Evolutionary conservation across 2,888 invertebrate species (phyloP), one percentile per base, ranked within the genome.

Genomic region (Busseola fusca): DNA sequence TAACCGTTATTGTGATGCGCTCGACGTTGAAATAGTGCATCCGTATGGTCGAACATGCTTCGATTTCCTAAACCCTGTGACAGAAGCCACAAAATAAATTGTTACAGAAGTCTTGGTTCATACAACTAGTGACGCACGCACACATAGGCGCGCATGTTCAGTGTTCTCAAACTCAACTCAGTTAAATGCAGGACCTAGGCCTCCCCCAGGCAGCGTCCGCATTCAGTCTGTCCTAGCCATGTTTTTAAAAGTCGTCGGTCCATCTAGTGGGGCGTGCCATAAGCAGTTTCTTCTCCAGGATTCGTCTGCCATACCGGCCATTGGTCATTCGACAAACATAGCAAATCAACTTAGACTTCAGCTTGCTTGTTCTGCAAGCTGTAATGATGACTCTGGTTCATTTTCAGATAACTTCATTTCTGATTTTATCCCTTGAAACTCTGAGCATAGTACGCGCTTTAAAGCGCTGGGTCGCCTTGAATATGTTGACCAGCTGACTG

Each of bases 11-110:
- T 74, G 64, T 71, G 70, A 84, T 81, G 84, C 76, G 50, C 37
- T 42, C 45, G 69, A 78, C 82, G 82, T 85, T 78, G 64, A 84
- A 76, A 81, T 84, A 84, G 84, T 80, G 84, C 76, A 74, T 72
- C 67, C 79, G 81, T 62, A 74, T 82, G 60, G 72, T 66, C 58
- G 45, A 78, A 30, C 82, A 81, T 82, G 79, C 69, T 78, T 82
- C 60, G 82, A 74, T 85, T 85, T 72, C 60, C 56, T 78, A 84
- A 84, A 70, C 65, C 45, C 54, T 37, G 59, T 45, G 25, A 57
- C 30, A 30, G 30, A 34, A n/a, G 1, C 30, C 30, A 68, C 25
- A 21, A 6, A 59, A 25, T 40, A 48, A 7, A 25, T 40, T 25
- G 9, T 3, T 14, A 21, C 25, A 75, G 66, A 73, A 73, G 21